phyloP scores from a whole-genome alignment of 2,113 vertebrate genomes.

The Pagrus major region DNA sequence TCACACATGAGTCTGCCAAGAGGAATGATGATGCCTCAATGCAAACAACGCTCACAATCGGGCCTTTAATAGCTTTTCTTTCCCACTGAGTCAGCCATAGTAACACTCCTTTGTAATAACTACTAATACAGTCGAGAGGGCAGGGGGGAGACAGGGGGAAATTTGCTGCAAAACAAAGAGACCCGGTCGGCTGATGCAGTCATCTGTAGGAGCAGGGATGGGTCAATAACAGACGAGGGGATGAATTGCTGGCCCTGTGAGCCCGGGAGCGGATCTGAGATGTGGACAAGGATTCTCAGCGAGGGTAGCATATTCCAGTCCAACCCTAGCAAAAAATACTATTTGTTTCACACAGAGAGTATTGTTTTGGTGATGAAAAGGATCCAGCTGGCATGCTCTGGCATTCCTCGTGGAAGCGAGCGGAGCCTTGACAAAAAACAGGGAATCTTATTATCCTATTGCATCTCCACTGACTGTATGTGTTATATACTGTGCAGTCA shows the following conservation, averaged over 20 bases:
- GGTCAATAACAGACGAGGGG: conserved; percentile 70
- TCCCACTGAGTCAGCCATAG: conserved; percentile 54
- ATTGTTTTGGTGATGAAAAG: conserved; percentile 63
- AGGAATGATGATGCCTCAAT: conserved; percentile 66
- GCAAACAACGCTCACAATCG: conserved; percentile 78
- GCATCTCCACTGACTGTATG: conserved; percentile 19
- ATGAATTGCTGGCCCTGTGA: conserved; percentile 59
- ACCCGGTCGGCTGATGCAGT: conserved; percentile 53
- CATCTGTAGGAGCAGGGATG: conserved; percentile 45
- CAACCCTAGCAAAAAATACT: conserved; percentile 45
- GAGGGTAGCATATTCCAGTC: conserved; percentile 45
- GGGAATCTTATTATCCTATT: conserved; percentile 56
- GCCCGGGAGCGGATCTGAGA: conserved; percentile 51
- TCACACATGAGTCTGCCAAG: conserved; percentile 27
- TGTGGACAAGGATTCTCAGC: conserved; percentile 42
- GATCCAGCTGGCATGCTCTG: conserved; percentile 43
- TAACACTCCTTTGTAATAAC: conserved; percentile 71
- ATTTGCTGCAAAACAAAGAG: conserved; percentile 58
- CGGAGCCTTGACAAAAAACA: conserved; percentile 57
- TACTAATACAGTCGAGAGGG: conserved; percentile 70
- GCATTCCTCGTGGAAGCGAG: conserved; percentile 29
- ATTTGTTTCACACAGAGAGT: conserved; percentile 56
- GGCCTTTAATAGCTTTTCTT: conserved; percentile 64
- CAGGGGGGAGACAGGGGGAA: conserved; percentile 61
- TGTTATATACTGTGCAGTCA: conserved; percentile 34